Evolutionary conservation across 2,113 vertebrate species (phyloP).

Genomic region (Lophura nycthemera): DNA sequence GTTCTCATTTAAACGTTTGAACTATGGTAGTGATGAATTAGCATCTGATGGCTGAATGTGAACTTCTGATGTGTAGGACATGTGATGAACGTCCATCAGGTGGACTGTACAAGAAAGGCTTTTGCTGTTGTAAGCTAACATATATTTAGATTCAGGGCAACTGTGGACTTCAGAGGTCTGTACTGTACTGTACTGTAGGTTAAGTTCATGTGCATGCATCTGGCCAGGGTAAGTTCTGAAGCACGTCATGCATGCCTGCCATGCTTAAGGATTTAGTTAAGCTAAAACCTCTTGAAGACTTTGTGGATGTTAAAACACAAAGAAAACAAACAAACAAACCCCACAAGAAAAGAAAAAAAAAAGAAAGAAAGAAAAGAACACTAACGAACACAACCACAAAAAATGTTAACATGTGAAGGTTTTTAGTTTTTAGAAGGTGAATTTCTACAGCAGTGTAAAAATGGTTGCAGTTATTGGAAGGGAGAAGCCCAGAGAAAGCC

Average conservation of each 20-base stretch:
- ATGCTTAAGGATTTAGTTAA: background rate
- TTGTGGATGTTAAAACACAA: background rate
- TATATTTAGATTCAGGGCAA: background rate
- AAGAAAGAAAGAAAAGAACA: background rate
- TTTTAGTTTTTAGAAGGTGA: background rate
- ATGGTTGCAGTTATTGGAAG: background rate
- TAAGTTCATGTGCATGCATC: background rate
- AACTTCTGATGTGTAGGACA: background rate
- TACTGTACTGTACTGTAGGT: rapidly evolving
- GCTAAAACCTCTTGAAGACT: background rate
- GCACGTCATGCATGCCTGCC: background rate
- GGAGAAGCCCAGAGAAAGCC: background rate
- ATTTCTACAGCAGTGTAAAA: background rate
- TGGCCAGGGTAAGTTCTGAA: background rate
- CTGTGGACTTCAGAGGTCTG: background rate
- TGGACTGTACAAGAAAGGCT: rapidly evolving
- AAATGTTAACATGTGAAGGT: background rate
- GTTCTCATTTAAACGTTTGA: background rate
- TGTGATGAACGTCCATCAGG: background rate
- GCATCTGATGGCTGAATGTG: background rate
- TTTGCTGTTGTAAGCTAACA: background rate
- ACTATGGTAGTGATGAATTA: background rate
- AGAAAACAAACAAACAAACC: background rate
- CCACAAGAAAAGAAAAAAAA: too few relatives aligned
- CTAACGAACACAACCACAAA: background rate